Evolutionary conservation across 2,888 invertebrate genomes (phyloP), one percentile per base, ranked within the genome.

Genomic region (Argynnis bischoffii): DNA sequence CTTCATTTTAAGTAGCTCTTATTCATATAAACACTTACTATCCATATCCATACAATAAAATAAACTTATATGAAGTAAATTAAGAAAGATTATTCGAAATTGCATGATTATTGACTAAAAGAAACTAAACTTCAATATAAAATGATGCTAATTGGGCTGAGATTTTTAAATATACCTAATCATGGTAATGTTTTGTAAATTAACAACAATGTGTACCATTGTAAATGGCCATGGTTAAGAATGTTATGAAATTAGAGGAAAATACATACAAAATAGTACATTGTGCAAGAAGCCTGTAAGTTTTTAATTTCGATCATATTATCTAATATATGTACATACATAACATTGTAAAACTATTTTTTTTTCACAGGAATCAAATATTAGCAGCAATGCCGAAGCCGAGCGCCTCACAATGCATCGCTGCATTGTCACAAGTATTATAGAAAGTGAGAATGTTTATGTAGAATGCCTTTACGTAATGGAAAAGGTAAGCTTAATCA

Each of bases 371-470:
- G 92, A 92, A 72, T 85, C 90, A 1, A 86, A 72, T 69, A 83
- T 75, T 55, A 93, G 88, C 78, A 94, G 91, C 79, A 95, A 95
- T 87, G 93, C 93, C 55, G 96, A 96, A 78, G 95, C 96, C 15
- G 97, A 97, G 83, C 94, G 97, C 75, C 95, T 96, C 70, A 95
- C 96, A 63, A 97, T 98, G 96, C 96, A 97, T 79, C 95, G 96
- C 79, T 96, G 96, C 82, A 97, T 98, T 80, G 94, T 98, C 71
- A 95, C 95, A 76, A 98, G 97, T 81, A 98, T 98, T 75, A 96
- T 98, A 77, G 97, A 98, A 79, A 98, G 98, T 84, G 98, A 98
- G 90, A 95, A 95, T 61, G 95, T 97, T 74, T 98, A 98, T 84
- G 96, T 98, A 55, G 97, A 97, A 87, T 97, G 97, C 87, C 93